phyloP scores from a whole-genome alignment of 2,888 invertebrate genomes.

The Thymelicus sylvestris region DNA sequence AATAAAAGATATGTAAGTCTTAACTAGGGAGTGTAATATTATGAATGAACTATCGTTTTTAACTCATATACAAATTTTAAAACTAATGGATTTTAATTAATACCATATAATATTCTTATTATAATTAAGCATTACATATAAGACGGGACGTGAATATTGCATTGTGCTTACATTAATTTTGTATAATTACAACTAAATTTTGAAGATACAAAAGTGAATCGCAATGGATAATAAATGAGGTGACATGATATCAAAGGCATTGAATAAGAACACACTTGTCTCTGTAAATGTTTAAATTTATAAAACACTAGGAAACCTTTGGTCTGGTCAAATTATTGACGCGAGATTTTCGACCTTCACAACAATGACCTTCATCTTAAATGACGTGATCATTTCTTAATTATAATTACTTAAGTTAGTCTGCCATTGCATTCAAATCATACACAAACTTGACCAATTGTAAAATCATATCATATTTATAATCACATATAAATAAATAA shows the following conservation, averaged over 20 bases:
- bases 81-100: neutral
- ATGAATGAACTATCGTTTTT: neutral
- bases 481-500: conserved; percentile 18
- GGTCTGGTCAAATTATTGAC: conserved; percentile 9
- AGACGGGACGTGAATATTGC: conserved; percentile 19
- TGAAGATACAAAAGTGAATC: neutral
- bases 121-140: conserved; percentile 5
- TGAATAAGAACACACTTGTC: conserved; percentile 27
- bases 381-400: neutral
- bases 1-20: conserved; percentile 28
- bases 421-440: conserved; percentile 9
- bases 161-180: conserved; percentile 17
- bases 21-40: conserved; percentile 9
- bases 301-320: conserved; percentile 2
- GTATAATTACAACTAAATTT: conserved; percentile 7
- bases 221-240: conserved; percentile 1
- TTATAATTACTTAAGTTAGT: neutral
- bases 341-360: conserved; percentile 1
- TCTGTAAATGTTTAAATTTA: conserved; percentile 14
- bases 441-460: neutral
- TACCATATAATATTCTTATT: neutral
- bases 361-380: neutral
- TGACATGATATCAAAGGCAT: conserved; percentile 28
- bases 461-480: conserved; percentile 2
- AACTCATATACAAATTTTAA: neutral